Conservation (phyloP, 2,797 vertebrate species). For the Halcyon chelicuti region DNA sequence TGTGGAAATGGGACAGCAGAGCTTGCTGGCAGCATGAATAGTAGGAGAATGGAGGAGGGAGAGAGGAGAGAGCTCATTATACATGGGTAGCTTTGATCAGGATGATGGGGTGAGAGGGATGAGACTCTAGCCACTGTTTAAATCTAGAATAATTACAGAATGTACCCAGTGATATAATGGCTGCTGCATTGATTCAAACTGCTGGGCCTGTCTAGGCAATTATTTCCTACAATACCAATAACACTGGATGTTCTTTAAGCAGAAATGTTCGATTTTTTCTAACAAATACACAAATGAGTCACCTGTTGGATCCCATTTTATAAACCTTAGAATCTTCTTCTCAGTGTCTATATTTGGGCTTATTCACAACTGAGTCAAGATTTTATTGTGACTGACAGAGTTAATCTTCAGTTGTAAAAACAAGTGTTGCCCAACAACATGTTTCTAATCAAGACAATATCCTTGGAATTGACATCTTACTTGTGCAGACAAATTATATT, state of each 20-base stretch:
- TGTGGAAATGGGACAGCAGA: not conserved
- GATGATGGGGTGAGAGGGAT: too few relatives aligned
- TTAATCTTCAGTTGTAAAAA: not conserved
- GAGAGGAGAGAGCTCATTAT: not conserved
- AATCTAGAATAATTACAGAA: slow-evolving; percentile 16
- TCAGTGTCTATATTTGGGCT: not conserved
- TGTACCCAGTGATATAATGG: not conserved
- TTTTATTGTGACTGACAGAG: not conserved
- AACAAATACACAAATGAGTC: not conserved
- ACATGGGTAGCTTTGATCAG: not conserved
- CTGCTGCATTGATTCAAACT: slow-evolving; percentile 20
- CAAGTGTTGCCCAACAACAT: not conserved
- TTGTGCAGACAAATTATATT: not conserved
- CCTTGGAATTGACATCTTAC: not conserved
- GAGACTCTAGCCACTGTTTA: not conserved
- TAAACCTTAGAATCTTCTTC: not conserved
- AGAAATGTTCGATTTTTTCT: not conserved
- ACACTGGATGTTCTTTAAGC: not conserved
- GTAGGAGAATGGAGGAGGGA: not conserved
- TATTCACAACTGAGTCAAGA: not conserved
- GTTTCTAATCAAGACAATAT: not conserved
- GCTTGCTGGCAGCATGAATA: not conserved
- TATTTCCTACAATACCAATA: not conserved
- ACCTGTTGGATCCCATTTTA: not conserved
- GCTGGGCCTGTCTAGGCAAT: not conserved